Conservation (phyloP, 2,113 vertebrate species). For the Australoheros scitulus region DNA sequence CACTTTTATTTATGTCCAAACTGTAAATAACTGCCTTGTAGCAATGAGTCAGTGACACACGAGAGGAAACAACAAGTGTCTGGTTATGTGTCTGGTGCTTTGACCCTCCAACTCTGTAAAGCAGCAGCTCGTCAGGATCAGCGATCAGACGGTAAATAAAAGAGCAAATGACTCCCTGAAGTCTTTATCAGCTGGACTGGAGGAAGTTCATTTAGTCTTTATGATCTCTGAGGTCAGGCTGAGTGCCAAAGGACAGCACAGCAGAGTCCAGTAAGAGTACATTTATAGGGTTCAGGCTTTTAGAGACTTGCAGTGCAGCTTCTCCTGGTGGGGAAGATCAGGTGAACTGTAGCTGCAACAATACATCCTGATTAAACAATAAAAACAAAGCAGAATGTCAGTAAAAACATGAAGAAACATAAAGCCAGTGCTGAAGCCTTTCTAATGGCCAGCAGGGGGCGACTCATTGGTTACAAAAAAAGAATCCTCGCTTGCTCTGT, state of each 20-base stretch:
- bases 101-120: background rate
- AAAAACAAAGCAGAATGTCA: no score
- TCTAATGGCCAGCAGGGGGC: no score
- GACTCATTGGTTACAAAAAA: no score
- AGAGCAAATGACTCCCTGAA: background rate
- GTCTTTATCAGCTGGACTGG: background rate
- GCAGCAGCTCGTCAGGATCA: background rate
- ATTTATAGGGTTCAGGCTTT: background rate
- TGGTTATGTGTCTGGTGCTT: background rate
- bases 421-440: background rate
- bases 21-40: no score
- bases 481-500: no score
- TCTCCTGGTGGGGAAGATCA: background rate
- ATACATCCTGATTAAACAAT: background rate
- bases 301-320: background rate
- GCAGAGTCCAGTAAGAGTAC: background rate
- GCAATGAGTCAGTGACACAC: background rate
- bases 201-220: background rate
- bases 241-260: background rate
- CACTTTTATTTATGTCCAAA: background rate
- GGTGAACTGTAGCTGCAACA: background rate
- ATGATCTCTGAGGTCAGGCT: background rate
- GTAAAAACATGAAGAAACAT: background rate
- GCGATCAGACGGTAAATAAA: background rate
- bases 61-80: background rate